Base-by-base conservation (phyloP, 23 tunicate species). In the Ascidia mentula region DNA sequence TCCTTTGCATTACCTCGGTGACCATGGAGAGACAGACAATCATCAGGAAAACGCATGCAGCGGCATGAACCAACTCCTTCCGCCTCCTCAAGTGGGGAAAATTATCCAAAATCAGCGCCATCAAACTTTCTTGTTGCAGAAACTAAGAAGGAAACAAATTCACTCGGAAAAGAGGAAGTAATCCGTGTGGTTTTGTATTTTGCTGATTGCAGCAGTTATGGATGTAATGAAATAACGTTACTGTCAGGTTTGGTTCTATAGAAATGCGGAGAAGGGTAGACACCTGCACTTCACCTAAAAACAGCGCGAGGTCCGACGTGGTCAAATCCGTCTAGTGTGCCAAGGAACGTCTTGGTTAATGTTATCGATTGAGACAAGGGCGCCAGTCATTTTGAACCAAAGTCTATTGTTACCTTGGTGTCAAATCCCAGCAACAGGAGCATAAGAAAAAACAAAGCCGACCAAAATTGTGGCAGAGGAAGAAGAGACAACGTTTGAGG, bases 391-490 rank as follows among this genome's bases (percentile, higher is more conserved):
- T 9, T 42, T 42, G 12, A 42, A 12, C 15, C 15, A 9, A 42
- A 9, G 22, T 34, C 45, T 78, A 2, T 13, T 60, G 32, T 40
- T 59, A 88, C 92, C 82, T 45, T 24, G 22, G 87, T 75, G 39
- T 88, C 92, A 36, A 88, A 82, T 17, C 92, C 92, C 3, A 88
- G 38, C 28, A 88, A 59, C 34, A 88, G 53, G 1, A 88, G 70
- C 78, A 69, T 88, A 38, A 88, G 46, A 59, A 88, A 88, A 75
- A 88, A 88, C 71, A 88, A 40, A 18, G 73, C 82, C 38, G 77
- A 69, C 92, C 92, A 88, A 6, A 88, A 39, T 31, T 82, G 87
- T 24, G 92, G 82, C 6, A 81, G 78, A 32, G 92, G 92, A 34
- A 88, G 59, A 22, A 88, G 72, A 38, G 92, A 82, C 0, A 88